Percentiles rank a stretch among this genome's conserved stretches.
Evolutionary conservation across 2,797 vertebrate genomes (phyloP).

Genomic region (Hylomyscus alleni): DNA sequence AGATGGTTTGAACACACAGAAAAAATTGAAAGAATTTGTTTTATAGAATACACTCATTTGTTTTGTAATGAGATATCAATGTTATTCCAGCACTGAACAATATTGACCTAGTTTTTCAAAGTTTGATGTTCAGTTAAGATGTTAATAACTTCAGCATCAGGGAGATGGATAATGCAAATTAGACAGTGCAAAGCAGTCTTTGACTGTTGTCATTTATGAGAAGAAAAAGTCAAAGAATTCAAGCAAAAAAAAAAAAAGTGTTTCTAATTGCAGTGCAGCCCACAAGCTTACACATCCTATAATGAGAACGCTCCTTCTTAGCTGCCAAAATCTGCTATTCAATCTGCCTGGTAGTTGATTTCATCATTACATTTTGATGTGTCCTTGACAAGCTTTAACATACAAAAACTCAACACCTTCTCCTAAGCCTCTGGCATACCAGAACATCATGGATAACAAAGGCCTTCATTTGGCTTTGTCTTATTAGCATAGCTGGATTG

Average conservation of each 20-base stretch:
- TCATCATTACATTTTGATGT: conserved; percentile 82
- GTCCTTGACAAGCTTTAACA: conserved; percentile 84
- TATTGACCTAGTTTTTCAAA: conserved; percentile 62
- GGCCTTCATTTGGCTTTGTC: conserved; percentile 84
- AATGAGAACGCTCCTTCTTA: conserved; percentile 84
- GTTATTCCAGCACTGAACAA: conserved; percentile 64
- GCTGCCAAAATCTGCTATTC: conserved; percentile 85
- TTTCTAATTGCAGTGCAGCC: conserved; percentile 82
- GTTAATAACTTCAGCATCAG: conserved; percentile 71
- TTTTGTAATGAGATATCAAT: conserved; percentile 67
- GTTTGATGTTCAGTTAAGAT: conserved; percentile 66
- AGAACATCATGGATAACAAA: conserved; percentile 82
- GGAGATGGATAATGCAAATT: conserved; percentile 67
- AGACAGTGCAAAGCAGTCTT: conserved; percentile 69
- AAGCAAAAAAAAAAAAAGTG: conserved; percentile 69
- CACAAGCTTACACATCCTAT: conserved; percentile 80
- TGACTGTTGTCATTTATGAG: conserved; percentile 73
- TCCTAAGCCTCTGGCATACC: conserved; percentile 55
- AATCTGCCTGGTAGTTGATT: conserved; percentile 83
- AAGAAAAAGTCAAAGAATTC: conserved; percentile 72
- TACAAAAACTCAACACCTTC: conserved; percentile 79
- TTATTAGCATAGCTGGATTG: conserved; percentile 88
- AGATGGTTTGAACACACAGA: conserved; percentile 75
- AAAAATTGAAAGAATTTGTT: conserved; percentile 74
- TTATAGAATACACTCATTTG: conserved; percentile 75